These are phyloP conservation scores for Halcyon leucocephala DNA, from an alignment of 2,797 vertebrate species.

Conservation along the genomic window DNA sequence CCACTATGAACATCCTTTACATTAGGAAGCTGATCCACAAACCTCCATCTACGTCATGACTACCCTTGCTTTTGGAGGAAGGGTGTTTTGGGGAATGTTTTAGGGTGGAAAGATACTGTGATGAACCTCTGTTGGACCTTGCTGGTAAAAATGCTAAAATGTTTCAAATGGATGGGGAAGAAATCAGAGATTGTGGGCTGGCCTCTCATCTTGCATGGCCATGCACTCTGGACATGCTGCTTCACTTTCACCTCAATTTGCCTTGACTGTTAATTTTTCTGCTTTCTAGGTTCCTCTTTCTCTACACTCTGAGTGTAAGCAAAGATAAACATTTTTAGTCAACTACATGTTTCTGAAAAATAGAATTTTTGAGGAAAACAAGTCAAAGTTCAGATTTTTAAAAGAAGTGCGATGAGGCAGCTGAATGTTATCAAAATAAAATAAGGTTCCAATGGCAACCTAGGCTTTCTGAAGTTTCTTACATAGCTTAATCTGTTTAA, in stretches of 20 bases:
- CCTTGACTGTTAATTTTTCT: neutral
- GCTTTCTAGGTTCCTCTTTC: neutral
- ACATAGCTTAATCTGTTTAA: neutral
- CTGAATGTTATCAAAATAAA: neutral
- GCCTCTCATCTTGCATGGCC: neutral
- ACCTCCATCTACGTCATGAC: neutral
- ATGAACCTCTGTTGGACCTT: neutral
- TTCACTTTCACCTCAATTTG: neutral
- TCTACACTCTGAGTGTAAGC: neutral
- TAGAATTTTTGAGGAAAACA: neutral
- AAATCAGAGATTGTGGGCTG: neutral
- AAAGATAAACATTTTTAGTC: neutral
- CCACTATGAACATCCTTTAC: neutral
- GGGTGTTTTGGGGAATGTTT: neutral
- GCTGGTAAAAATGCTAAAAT: neutral
- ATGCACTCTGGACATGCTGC: fast-evolving
- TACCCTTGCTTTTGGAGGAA: neutral
- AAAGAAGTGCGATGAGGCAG: neutral
- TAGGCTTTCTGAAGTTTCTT: neutral
- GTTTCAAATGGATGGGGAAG: neutral
- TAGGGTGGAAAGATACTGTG: neutral
- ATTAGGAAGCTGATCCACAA: neutral
- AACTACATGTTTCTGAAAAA: neutral
- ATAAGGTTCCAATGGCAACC: neutral
- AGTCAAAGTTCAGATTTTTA: neutral